Evolutionary conservation across 2,797 vertebrate species (phyloP), one percentile per base, ranked within the genome.

Genomic region (Myripristis murdjan): DNA sequence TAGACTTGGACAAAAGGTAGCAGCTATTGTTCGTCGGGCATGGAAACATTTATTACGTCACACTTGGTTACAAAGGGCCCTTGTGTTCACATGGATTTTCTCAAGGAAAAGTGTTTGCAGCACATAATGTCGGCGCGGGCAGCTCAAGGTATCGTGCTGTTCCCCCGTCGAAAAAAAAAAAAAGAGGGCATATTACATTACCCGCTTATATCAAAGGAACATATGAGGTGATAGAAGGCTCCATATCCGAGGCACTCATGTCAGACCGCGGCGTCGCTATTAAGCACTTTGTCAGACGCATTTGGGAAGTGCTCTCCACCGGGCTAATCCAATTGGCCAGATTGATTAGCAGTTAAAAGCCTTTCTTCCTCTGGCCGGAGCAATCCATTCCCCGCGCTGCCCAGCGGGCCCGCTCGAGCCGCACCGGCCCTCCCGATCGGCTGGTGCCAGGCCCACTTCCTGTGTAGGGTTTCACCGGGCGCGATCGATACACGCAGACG

Each of bases 311-410:
- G 89, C 89, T 91, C 73, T 87, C 84, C 75, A 87, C 81, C 68
- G 77, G 74, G 75, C 82, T 92, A 92, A 93, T 93, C 85, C 85
- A 87, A 93, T 93, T 92, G 86, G 82, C 76, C 70, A 81, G 90
- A 93, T 92, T 92, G 91, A 92, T 93, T 87, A 85, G 88, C 87
- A 89, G 90, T 92, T 93, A 93, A 93, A 93, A 93, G 91, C 91
- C 81, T 90, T 89, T 88, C 90, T 91, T 92, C 89, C 91, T 89
- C 86, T 87, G 79, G 83, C 83, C 76, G 28, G 79, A 89, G 85
- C 81, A 79, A 81, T 90, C 67, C 41, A 53, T 85, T 90, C 78
- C 89, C 88, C 82, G 89, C 90, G 89, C 75, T 88, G 89, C 89
- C 86, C 82, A 83, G 72, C 77, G 82, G 81, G 85, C 83, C 87